Evolutionary conservation across 2,888 invertebrate species (phyloP), one percentile per base, ranked within the genome.

Genomic region (Beris morrisii): DNA sequence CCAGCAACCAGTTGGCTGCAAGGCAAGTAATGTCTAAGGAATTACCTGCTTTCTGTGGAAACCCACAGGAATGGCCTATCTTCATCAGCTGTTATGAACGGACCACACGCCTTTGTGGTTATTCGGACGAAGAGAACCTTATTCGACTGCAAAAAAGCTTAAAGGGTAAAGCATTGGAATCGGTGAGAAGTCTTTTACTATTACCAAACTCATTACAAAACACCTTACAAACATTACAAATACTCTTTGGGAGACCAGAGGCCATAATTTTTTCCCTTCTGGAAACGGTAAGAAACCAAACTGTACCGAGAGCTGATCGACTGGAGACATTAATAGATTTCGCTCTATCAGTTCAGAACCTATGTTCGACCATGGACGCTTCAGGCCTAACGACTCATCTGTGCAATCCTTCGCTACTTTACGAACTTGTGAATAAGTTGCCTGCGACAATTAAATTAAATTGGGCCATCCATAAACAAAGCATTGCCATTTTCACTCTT

Each of bases 311-410:
- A 9, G 38, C 9, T 7, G 5, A 38, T 3, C 38, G 38, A 7
- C 38, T 38, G 7, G 38, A 38, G 9, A 38, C 38, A 3, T 9
- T 38, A 38, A 38, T 38, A 5, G 9, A 5, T 7, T 69, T 65
- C 50, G 57, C 69, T 11, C 38, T 70, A 7, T 67, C 66, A 13
- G 70, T 70, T 3, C 66, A 65, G 15, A 67, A 68, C 45, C 46
- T 70, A 7, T 56, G 67, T 7, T 63, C 67, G 1, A 68, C 69
- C 3, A 67, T 70, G 66, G 67, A 70, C 31, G 38, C 38, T 7
- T 38, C 38, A 38, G 38, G 38, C 38, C 9, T 38, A 9, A 38
- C 9, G 3, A 9, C 53, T 15, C 67, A 69, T 38, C 48, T 70
- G 46, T 59, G 44, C 12, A 70, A 69, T 44, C 61, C 67, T 22